These are phyloP conservation scores for Anas bernieri DNA, from an alignment of 2,797 vertebrate species.

Conservation along the genomic window DNA sequence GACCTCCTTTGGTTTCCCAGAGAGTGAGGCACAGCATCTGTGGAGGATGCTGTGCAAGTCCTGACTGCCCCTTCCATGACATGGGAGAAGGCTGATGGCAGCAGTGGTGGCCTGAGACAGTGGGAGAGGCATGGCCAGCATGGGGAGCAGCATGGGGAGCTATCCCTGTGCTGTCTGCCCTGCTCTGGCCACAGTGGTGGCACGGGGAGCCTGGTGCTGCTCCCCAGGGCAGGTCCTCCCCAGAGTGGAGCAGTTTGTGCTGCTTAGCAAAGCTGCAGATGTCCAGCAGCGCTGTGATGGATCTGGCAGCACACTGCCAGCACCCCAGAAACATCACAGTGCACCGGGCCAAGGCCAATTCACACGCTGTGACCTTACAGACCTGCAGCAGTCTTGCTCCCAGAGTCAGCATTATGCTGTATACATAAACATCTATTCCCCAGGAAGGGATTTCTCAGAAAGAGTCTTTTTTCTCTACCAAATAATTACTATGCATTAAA, in stretches of 20 bases:
- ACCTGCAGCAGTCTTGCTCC: accelerated
- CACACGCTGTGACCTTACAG: accelerated
- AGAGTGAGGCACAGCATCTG: background rate
- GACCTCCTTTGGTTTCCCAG: background rate
- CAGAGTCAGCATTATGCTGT: accelerated
- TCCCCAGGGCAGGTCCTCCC: background rate
- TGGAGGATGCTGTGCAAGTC: background rate
- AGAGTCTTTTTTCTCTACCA: background rate
- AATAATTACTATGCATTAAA: constrained; percentile 47
- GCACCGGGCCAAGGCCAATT: accelerated
- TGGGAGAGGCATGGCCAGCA: accelerated
- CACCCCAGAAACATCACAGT: background rate
- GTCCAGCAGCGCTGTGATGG: background rate
- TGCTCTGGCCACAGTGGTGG: accelerated
- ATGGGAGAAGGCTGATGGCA: no score
- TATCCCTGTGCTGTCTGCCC: accelerated
- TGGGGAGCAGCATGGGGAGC: background rate
- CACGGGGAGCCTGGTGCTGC: background rate
- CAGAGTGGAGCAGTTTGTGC: background rate
- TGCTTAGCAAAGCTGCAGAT: background rate
- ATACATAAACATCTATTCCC: background rate
- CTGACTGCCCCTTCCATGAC: background rate
- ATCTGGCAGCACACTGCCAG: no score
- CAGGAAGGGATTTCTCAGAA: background rate
- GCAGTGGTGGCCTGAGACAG: background rate